Conservation (phyloP, 2,888 invertebrate genomes). For the Drosophila subsilvestris region DNA sequence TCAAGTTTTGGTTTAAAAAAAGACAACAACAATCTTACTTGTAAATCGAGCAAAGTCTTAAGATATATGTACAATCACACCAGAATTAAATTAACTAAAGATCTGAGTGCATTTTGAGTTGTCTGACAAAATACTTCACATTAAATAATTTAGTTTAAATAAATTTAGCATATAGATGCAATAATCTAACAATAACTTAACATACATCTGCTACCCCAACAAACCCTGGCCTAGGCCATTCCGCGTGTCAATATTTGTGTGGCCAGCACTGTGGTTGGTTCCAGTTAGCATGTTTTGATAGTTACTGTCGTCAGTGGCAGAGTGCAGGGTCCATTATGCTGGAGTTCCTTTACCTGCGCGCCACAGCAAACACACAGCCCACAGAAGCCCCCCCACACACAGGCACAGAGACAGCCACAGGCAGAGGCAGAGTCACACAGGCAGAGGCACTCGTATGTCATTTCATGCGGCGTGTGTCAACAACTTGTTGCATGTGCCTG, state of each 20-base stretch:
- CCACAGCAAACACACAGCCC: constrained; percentile 2
- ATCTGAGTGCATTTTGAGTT: too few relatives aligned
- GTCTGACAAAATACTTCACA: too few relatives aligned
- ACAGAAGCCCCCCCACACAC: not conserved
- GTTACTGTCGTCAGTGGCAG: constrained; percentile 12
- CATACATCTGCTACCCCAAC: not conserved
- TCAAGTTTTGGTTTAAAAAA: too few relatives aligned
- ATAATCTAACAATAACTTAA: too few relatives aligned
- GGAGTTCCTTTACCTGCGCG: constrained; percentile 37
- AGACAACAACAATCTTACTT: fast-evolving
- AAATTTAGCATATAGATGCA: too few relatives aligned
- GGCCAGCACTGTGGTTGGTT: constrained; percentile 34
- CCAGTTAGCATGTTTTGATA: constrained; percentile 22
- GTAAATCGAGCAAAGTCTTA: not conserved
- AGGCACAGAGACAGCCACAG: too few relatives aligned
- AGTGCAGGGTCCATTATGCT: constrained; percentile 27
- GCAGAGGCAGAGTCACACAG: not conserved
- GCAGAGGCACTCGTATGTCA: constrained; percentile 22
- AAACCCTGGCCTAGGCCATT: not conserved
- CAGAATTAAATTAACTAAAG: too few relatives aligned
- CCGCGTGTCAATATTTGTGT: constrained; percentile 39
- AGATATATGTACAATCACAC: too few relatives aligned
- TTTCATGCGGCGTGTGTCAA: constrained; percentile 42
- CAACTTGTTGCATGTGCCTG: constrained; percentile 50
- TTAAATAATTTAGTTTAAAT: too few relatives aligned